Base-by-base conservation (phyloP, 1,140 invertebrate genomes). In the Bombyx mandarina region DNA sequence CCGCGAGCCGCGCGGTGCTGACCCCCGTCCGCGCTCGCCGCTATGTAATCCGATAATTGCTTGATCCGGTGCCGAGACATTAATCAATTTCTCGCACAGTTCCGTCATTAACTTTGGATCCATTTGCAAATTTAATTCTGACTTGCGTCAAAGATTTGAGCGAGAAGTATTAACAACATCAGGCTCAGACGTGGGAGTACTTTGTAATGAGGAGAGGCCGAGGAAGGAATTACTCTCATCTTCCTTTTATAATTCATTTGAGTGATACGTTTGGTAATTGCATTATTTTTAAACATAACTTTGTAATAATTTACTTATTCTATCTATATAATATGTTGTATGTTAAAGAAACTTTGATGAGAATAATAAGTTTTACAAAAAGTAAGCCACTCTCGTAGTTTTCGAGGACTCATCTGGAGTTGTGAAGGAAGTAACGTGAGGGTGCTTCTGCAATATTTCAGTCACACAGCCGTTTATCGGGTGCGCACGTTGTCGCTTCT, bases 1-100 rank as follows among this genome's bases (percentile, higher is more conserved):
- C 12, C 12, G 12, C 12, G 12, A 18, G 12, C 12, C 12, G 12
- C 12, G 12, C 2, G 26, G 26, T 1, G 26, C 26, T 3, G 26
- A 2, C 26, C 2, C 26, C 26, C 26, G 26, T 35, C 26, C 26
- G 26, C 26, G 26, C 26, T 5, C 26, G 26, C 26, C 4, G 12
- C 26, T 35, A 82, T 80, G 73, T 63, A 74, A 80, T 82, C 75
- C 65, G 60, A 69, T 78, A 82, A 80, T 82, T 82, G 75, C 80
- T 76, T 77, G 74, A 79, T 77, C 77, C 75, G 63, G 63, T 52
- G 62, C 59, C 59, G 65, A 58, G 55, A 64, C 73, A 83, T 83
- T 81, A 79, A 83, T 83, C 77, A 82, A 80, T 79, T 79, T 83
- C 75, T 77, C 72, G 67, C 74, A 79, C 67, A 69, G 67, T 78